These are phyloP conservation scores for Sphinx pinastri DNA, from an alignment of 2,888 invertebrate genomes.

Conservation along the genomic window DNA sequence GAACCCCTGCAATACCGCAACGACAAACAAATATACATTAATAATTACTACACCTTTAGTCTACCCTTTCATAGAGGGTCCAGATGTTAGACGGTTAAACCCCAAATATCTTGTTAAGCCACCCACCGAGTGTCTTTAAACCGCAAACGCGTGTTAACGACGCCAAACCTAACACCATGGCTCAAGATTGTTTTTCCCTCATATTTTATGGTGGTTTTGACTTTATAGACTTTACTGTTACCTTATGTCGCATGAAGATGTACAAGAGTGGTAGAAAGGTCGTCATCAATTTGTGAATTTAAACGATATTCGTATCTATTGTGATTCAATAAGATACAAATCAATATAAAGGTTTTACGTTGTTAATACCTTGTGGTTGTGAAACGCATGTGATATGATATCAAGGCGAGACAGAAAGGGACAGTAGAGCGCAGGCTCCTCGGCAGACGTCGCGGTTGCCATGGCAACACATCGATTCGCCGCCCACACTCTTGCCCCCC, in stretches of 20 bases:
- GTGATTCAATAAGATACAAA: accelerated
- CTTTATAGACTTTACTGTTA: conserved; percentile 70
- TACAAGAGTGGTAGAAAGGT: conserved; percentile 43
- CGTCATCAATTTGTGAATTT: conserved; percentile 26
- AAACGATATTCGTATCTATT: conserved; percentile 41
- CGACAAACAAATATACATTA: conserved; percentile 76
- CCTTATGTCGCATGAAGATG: conserved; percentile 75
- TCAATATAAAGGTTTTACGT: neutral
- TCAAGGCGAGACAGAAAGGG: conserved; percentile 83
- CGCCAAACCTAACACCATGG: conserved; percentile 29
- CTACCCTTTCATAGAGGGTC: conserved; percentile 78
- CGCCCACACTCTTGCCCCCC: conserved; percentile 52
- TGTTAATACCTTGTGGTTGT: conserved; percentile 46
- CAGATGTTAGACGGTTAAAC: conserved; percentile 80
- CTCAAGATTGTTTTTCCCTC: conserved; percentile 43
- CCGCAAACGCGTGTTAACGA: conserved; percentile 46
- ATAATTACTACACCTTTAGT: conserved; percentile 78
- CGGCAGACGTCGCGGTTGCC: conserved; percentile 83
- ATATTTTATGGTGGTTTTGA: conserved; percentile 56
- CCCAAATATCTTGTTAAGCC: conserved; percentile 81
- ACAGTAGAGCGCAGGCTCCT: conserved; percentile 83
- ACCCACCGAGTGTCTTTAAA: conserved; percentile 67
- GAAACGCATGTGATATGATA: conserved; percentile 76
- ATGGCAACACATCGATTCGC: conserved; percentile 81
- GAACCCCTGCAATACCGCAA: conserved; percentile 56